These are phyloP conservation scores for Neodiprion fabricii DNA, from an alignment of 1,140 invertebrate genomes.

Conservation along the genomic window DNA sequence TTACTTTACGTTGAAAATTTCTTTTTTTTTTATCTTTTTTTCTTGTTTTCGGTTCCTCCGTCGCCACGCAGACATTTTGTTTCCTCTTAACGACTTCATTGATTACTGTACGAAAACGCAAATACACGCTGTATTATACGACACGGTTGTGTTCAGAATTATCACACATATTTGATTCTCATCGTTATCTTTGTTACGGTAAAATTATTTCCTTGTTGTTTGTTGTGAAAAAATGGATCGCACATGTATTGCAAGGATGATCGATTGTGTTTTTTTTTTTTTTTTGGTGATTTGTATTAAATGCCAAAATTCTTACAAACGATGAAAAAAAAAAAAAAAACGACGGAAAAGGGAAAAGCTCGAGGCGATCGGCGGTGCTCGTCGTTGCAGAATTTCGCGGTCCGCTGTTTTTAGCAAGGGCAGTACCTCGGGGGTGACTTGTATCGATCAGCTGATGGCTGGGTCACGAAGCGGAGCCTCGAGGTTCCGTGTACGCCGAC, in stretches of 20 bases:
- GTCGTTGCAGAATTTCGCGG: background rate
- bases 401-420: slow-evolving; percentile 44
- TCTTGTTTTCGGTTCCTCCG: too few relatives aligned
- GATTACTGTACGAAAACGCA: too few relatives aligned
- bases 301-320: too few relatives aligned
- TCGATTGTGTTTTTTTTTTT: too few relatives aligned
- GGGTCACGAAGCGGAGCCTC: slow-evolving; percentile 45
- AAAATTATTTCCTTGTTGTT: background rate
- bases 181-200: background rate
- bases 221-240: background rate
- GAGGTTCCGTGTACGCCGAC: slow-evolving; percentile 10
- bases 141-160: too few relatives aligned
- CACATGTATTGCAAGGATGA: background rate
- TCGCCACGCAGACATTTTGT: too few relatives aligned
- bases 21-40: too few relatives aligned
- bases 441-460: slow-evolving; percentile 55
- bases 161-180: too few relatives aligned
- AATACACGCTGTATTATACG: too few relatives aligned
- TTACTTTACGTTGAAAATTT: too few relatives aligned
- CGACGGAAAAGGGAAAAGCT: background rate
- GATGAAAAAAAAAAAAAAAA: background rate
- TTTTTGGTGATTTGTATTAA: too few relatives aligned
- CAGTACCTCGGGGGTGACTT: slow-evolving; percentile 42
- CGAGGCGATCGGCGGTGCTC: background rate
- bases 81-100: too few relatives aligned